phyloP scores from a whole-genome alignment of 2,797 vertebrate species.

The Cyclura pinguis region DNA sequence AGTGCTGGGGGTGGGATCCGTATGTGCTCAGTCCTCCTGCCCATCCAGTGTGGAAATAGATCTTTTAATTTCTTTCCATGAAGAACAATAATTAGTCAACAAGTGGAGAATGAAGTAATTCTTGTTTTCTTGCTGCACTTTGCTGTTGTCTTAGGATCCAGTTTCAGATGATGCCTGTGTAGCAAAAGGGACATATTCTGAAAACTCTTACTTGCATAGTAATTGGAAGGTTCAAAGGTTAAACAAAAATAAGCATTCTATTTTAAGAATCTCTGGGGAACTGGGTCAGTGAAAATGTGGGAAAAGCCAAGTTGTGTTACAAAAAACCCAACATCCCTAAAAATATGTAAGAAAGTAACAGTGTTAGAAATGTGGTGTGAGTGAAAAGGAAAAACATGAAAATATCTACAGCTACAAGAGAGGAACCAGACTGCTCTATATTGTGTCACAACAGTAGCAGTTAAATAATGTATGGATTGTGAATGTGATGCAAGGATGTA shows the following conservation, averaged over 20 bases:
- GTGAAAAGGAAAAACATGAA: neutral
- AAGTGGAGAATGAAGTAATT: neutral
- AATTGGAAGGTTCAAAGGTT: neutral
- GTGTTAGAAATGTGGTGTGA: neutral
- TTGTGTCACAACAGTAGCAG: neutral
- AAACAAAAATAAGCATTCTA: neutral
- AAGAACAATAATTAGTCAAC: no score
- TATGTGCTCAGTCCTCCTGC: no score
- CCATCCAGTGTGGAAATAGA: neutral
- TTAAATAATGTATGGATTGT: neutral
- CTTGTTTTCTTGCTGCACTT: neutral
- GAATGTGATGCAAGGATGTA: no score
- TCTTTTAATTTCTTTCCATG: neutral
- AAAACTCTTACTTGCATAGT: neutral
- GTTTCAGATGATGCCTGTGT: neutral
- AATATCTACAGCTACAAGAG: neutral
- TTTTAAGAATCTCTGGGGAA: neutral
- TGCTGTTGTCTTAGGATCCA: neutral
- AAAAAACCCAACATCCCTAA: neutral
- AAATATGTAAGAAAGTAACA: neutral
- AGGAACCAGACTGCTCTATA: neutral
- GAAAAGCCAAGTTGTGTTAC: neutral
- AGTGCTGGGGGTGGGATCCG: neutral
- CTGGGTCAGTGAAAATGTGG: neutral
- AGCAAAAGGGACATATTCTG: neutral